Conservation (phyloP, 2,113 vertebrate genomes). For the Rhea americana region DNA sequence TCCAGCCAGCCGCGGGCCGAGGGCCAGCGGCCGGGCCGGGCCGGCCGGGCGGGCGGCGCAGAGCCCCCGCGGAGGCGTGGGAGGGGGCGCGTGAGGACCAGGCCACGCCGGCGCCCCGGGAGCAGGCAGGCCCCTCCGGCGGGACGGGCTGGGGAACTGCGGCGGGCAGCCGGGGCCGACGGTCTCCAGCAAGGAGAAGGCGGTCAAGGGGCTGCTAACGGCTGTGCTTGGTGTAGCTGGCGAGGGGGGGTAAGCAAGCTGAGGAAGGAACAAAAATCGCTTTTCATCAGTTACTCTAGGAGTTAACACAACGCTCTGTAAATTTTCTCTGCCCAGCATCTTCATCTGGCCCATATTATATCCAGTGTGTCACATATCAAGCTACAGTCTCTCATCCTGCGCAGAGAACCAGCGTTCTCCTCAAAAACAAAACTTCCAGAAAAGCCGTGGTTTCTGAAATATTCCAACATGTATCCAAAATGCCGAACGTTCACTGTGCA, state of each 20-base stretch:
- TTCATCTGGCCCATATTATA: fast-evolving
- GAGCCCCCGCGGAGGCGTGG: fast-evolving
- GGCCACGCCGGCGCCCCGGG: too few relatives aligned
- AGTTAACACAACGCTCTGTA: not conserved
- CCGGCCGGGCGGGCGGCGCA: too few relatives aligned
- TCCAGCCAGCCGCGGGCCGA: not conserved
- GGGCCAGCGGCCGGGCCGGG: not conserved
- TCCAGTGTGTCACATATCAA: fast-evolving
- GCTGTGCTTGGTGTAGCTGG: not conserved
- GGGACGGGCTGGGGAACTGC: not conserved
- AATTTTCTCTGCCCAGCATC: fast-evolving
- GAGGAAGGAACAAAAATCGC: fast-evolving
- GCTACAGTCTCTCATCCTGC: fast-evolving
- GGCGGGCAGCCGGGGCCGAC: not conserved
- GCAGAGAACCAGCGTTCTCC: not conserved
- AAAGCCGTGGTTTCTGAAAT: not conserved
- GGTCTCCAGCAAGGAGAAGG: not conserved
- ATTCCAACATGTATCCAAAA: not conserved
- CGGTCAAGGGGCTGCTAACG: fast-evolving
- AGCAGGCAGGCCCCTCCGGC: too few relatives aligned
- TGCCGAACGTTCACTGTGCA: not conserved
- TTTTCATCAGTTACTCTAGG: not conserved
- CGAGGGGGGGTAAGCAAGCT: not conserved
- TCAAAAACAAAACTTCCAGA: not conserved
- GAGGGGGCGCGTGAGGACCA: not conserved